Evolutionary conservation across 2,888 invertebrate genomes (phyloP).

Genomic region (Dorcus parallelipipedus): DNA sequence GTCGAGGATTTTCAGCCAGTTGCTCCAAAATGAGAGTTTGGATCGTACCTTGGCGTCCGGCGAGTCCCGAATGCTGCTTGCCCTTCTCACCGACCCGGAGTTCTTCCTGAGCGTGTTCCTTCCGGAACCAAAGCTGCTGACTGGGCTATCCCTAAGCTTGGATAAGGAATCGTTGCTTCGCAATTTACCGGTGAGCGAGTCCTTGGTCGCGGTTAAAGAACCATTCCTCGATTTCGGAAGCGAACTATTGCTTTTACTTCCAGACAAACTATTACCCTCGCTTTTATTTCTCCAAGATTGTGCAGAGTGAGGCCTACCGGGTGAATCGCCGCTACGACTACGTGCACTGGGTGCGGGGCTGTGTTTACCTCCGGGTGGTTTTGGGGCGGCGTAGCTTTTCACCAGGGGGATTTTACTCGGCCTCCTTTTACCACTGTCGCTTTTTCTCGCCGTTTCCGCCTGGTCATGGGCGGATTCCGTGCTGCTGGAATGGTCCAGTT

Average conservation of each 20-base stretch:
- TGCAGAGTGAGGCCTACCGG: slow-evolving; percentile 55
- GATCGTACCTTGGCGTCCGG: slow-evolving; percentile 68
- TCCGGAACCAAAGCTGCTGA: slow-evolving; percentile 29
- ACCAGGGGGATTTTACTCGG: slow-evolving; percentile 71
- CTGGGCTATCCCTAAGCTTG: slow-evolving; percentile 39
- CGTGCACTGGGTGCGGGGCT: slow-evolving; percentile 33
- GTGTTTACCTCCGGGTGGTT: slow-evolving; percentile 51
- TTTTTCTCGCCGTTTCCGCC: slow-evolving; percentile 45
- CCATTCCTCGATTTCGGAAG: slow-evolving; percentile 46
- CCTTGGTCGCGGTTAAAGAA: slow-evolving; percentile 46
- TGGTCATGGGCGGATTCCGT: slow-evolving; percentile 65
- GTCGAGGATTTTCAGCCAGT: slow-evolving; percentile 59
- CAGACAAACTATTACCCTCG: slow-evolving; percentile 41
- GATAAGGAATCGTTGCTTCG: slow-evolving; percentile 54
- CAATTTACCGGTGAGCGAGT: slow-evolving; percentile 54
- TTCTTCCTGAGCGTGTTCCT: slow-evolving; percentile 35
- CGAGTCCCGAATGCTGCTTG: slow-evolving; percentile 44
- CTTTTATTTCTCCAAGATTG: slow-evolving; percentile 48
- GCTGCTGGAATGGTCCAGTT: slow-evolving; percentile 59
- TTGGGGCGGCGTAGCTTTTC: slow-evolving; percentile 59
- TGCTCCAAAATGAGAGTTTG: slow-evolving; percentile 68
- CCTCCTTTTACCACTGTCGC: slow-evolving; percentile 44
- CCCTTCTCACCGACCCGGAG: slow-evolving; percentile 33
- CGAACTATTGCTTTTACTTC: slow-evolving; percentile 41
- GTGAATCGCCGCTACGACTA: slow-evolving; percentile 48